These are phyloP conservation scores for Babylonia areolata DNA, from an alignment of 1,140 invertebrate genomes.

Conservation along the genomic window DNA sequence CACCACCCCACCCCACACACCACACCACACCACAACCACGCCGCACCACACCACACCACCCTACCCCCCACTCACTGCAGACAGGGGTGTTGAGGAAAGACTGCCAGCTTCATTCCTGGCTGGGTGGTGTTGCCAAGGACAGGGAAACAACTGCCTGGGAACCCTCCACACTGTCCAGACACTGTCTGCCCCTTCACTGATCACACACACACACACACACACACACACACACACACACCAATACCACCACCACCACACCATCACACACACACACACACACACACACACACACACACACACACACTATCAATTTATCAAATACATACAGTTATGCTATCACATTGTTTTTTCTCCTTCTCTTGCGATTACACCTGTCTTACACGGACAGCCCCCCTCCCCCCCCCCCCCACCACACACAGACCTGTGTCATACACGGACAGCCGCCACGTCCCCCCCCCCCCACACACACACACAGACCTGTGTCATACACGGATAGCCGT, in stretches of 20 bases:
- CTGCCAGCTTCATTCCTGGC: conserved; percentile 41
- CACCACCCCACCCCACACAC: too few species aligned
- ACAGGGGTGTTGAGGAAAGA: conserved; percentile 51
- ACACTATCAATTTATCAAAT: too few species aligned
- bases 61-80: conserved; percentile 41
- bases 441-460: background rate
- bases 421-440: background rate
- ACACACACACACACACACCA: background rate
- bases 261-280: background rate
- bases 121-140: conserved; percentile 23
- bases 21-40: too few species aligned
- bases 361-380: too few species aligned
- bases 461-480: background rate
- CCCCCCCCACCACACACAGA: background rate
- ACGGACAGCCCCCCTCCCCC: too few species aligned
- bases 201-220: conserved; percentile 4
- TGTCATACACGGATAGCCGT: too few species aligned
- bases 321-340: too few species aligned
- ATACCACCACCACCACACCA: background rate
- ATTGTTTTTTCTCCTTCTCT: too few species aligned
- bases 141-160: conserved; percentile 55
- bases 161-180: conserved; percentile 57
- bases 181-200: conserved; percentile 48
- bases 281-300: background rate
- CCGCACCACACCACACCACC: too few species aligned